A percentile compares a stretch with the other conserved stretches of the same genome.
Conservation (phyloP, 92 coral and sea anemone genomes). For the Epizoanthus scotinus region DNA sequence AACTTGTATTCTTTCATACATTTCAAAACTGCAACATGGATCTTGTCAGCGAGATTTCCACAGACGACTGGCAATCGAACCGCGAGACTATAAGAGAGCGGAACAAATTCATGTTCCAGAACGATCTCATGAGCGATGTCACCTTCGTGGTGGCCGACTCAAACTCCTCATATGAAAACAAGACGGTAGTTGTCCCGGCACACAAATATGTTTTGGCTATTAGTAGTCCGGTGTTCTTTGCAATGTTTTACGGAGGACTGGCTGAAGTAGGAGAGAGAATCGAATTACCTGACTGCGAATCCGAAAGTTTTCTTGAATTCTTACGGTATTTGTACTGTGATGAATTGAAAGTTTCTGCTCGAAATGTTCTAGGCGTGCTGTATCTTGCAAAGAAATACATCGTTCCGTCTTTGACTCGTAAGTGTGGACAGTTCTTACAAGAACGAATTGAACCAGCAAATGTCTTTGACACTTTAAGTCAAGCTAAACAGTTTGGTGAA, state of each 20-base stretch:
- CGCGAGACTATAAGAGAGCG: conserved; percentile 66
- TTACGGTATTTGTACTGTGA: conserved; percentile 73
- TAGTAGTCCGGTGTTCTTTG: conserved; percentile 76
- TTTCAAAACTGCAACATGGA: conserved; percentile 38
- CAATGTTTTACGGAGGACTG: conserved; percentile 76
- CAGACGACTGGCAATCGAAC: conserved; percentile 64
- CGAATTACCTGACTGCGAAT: conserved; percentile 65
- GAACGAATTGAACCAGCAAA: conserved; percentile 66
- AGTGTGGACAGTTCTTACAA: conserved; percentile 62
- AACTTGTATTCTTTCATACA: too few relatives aligned
- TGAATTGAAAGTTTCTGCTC: conserved; percentile 62
- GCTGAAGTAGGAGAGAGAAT: conserved; percentile 56
- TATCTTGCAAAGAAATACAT: conserved; percentile 77
- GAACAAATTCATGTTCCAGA: conserved; percentile 64
- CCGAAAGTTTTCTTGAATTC: conserved; percentile 70
- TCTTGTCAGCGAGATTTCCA: conserved; percentile 50
- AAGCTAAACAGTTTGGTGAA: conserved; percentile 66
- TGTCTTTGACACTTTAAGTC: conserved; percentile 64
- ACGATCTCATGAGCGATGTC: conserved; percentile 59
- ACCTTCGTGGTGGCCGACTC: conserved; percentile 58
- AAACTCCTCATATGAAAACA: conserved; percentile 40
- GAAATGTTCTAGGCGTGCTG: conserved; percentile 62
- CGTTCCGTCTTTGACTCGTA: conserved; percentile 63
- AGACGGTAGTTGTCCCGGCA: conserved; percentile 50
- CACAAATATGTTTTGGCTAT: conserved; percentile 75